phyloP scores from a whole-genome alignment of 2,797 vertebrate genomes.

The Cetoscarus ocellatus region DNA sequence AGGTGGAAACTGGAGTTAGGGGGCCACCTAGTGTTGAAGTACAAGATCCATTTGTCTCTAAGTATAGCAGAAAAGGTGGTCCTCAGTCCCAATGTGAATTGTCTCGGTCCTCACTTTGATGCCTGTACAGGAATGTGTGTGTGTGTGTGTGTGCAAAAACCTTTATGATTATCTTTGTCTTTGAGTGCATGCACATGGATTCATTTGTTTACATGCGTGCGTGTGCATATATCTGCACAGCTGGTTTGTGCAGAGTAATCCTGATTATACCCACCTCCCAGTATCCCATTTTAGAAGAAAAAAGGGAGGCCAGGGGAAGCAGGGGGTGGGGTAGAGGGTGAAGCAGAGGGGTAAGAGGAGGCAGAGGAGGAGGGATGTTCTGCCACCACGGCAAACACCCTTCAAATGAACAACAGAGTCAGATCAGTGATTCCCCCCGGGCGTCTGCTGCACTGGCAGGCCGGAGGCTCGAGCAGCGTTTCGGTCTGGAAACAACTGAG shows the following conservation, averaged over 20 bases:
- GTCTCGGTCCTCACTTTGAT: no score
- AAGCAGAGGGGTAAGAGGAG: constrained; percentile 37
- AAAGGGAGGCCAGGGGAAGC: constrained; percentile 53
- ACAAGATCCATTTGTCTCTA: no score
- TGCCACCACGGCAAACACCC: constrained; percentile 71
- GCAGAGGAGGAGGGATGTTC: constrained; percentile 63
- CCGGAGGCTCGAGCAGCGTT: constrained; percentile 67
- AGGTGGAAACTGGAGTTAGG: no score
- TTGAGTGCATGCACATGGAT: constrained; percentile 18
- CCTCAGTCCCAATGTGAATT: no score
- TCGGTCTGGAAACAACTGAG: constrained; percentile 70
- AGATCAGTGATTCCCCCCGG: constrained; percentile 75
- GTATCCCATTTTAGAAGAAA: constrained; percentile 76
- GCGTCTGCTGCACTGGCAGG: constrained; percentile 78
- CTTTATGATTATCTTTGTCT: constrained; percentile 13
- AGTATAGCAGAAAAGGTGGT: no score
- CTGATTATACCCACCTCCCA: constrained; percentile 78
- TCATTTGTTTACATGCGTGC: constrained; percentile 34
- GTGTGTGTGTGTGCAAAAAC: constrained; percentile 5
- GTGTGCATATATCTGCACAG: constrained; percentile 28
- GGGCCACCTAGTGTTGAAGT: no score
- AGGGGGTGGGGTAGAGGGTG: constrained; percentile 53
- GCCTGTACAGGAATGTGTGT: no score
- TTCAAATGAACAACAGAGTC: constrained; percentile 75
- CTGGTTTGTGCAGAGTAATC: constrained; percentile 74